phyloP scores from a whole-genome alignment of 2,797 vertebrate species.

The Sternarchorhynchus goeldii region DNA sequence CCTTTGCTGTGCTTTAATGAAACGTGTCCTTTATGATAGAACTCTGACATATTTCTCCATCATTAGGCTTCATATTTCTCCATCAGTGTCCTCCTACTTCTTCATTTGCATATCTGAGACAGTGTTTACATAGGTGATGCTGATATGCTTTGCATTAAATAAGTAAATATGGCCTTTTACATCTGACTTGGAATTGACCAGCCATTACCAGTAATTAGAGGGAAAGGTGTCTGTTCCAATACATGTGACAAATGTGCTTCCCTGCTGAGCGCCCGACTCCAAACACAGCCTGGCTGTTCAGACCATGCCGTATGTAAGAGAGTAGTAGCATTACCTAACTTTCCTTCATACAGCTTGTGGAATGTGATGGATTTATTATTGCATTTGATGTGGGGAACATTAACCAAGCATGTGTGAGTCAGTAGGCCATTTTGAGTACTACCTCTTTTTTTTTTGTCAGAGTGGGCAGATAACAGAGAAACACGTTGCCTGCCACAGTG shows the following conservation, averaged over 20 bases:
- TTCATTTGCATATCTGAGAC: conserved; percentile 28
- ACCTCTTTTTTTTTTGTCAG: conserved; percentile 32
- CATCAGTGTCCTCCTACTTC: conserved; percentile 17
- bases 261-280: background rate
- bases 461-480: conserved; percentile 20
- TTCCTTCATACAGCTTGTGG: conserved; percentile 17
- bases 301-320: background rate
- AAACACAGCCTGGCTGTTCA: no score
- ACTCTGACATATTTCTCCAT: conserved; percentile 49
- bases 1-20: conserved; percentile 24
- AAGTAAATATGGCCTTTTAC: conserved; percentile 50
- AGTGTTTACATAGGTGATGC: conserved; percentile 35
- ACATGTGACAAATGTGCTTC: conserved; percentile 21
- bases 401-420: conserved; percentile 16
- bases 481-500: background rate
- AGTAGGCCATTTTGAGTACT: conserved; percentile 4
- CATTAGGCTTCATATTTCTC: conserved; percentile 31
- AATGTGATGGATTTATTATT: conserved; percentile 21
- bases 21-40: conserved; percentile 43
- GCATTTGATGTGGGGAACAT: conserved; percentile 11
- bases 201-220: conserved; percentile 48
- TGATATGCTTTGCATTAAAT: conserved; percentile 45
- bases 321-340: conserved; percentile 15
- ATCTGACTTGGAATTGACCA: conserved; percentile 37
- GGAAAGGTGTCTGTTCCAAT: conserved; percentile 41